phyloP scores from a whole-genome alignment of 2,888 invertebrate genomes.

The Ctena decussata region DNA sequence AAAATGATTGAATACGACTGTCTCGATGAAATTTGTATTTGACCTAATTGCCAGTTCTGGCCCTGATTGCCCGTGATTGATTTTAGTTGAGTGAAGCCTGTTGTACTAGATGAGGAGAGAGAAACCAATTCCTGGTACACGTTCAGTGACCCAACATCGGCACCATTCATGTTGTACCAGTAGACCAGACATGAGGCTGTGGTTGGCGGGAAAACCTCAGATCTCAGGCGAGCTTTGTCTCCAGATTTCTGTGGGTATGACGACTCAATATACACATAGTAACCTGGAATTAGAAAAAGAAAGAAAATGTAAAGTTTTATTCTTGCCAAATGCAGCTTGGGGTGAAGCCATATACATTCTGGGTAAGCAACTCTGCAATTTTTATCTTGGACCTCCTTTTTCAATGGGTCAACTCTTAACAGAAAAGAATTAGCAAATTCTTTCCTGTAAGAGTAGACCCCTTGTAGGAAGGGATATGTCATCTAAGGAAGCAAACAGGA shows the following conservation, averaged over 20 bases:
- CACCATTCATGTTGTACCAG: conserved; percentile 81
- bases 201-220: conserved; percentile 53
- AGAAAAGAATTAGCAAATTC: too few relatives aligned
- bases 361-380: too few relatives aligned
- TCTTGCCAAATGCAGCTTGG: too few relatives aligned
- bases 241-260: conserved; percentile 89
- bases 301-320: too few relatives aligned
- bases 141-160: conserved; percentile 71
- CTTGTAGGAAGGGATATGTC: too few relatives aligned
- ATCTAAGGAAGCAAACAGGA: too few relatives aligned
- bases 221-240: conserved; percentile 88
- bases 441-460: too few relatives aligned
- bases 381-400: too few relatives aligned
- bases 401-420: too few relatives aligned
- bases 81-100: conserved; percentile 26
- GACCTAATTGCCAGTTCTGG: conserved; percentile 76
- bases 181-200: conserved; percentile 71
- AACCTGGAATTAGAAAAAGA: conserved; percentile 63
- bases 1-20: conserved; percentile 70
- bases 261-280: conserved; percentile 89
- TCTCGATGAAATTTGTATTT: conserved; percentile 64
- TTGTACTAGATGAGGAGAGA: background rate
- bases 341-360: too few relatives aligned
- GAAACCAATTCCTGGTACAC: conserved; percentile 60
- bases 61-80: conserved; percentile 68